A percentile compares a stretch with the other conserved stretches of the same genome.
phyloP scores from a whole-genome alignment of 2,888 invertebrate genomes.

The Geophilus truncorum region DNA sequence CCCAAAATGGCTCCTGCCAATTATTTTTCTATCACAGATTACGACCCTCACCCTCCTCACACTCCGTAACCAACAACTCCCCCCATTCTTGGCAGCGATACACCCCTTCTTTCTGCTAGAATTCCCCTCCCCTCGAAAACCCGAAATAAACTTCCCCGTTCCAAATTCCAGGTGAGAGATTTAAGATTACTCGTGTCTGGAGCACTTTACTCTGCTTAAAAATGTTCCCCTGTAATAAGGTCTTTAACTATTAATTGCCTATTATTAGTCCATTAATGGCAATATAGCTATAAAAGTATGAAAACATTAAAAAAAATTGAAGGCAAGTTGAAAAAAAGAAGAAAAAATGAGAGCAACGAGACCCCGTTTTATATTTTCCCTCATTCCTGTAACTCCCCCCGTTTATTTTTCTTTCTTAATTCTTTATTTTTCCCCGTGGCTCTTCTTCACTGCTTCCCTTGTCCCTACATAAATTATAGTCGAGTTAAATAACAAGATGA shows the following conservation, averaged over 20 bases:
- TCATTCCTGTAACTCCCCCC: background rate
- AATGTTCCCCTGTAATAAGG: background rate
- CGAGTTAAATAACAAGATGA: constrained; percentile 10
- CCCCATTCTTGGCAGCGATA: background rate
- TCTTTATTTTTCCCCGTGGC: background rate
- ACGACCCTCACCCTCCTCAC: background rate
- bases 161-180: constrained; percentile 3
- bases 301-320: background rate
- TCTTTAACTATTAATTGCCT: constrained; percentile 35
- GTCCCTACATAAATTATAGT: constrained; percentile 4
- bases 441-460: too few relatives aligned
- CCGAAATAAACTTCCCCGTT: background rate
- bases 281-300: constrained; percentile 30
- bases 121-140: background rate
- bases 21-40: background rate
- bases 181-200: background rate
- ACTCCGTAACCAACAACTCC: background rate
- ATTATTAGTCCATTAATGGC: constrained; percentile 28
- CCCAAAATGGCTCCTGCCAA: constrained; percentile 2
- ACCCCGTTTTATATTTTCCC: background rate
- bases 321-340: too few relatives aligned
- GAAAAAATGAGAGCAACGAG: too few relatives aligned
- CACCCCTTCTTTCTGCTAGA: background rate
- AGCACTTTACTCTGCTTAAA: background rate
- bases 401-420: background rate